These are phyloP conservation scores for Bicyclus anynana DNA, from an alignment of 1,140 invertebrate genomes.

Conservation along the genomic window DNA sequence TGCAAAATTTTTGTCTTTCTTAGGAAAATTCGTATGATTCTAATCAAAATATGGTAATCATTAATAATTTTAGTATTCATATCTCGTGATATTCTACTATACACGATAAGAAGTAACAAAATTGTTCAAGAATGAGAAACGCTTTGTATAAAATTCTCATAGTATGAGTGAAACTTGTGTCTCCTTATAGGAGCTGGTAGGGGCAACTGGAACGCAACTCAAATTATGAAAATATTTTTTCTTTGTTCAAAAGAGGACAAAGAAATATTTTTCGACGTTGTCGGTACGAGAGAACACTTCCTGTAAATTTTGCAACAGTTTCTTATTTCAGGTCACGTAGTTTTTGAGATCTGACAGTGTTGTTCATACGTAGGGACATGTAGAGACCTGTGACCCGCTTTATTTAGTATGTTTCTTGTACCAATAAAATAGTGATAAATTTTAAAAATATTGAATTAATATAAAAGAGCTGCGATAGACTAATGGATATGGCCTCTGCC, in stretches of 20 bases:
- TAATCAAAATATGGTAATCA: no score
- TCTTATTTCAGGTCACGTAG: conserved; percentile 2
- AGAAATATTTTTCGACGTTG: conserved; percentile 5
- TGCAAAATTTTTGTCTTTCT: no score
- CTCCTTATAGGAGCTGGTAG: neutral
- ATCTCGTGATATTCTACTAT: no score
- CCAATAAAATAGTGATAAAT: no score
- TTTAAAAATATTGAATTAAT: no score
- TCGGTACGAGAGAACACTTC: conserved; percentile 3
- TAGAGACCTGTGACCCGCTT: neutral
- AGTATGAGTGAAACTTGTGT: neutral
- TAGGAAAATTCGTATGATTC: no score
- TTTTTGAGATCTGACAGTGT: conserved; percentile 1
- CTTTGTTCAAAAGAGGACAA: conserved; percentile 3
- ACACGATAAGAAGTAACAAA: no score
- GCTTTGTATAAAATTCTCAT: neutral
- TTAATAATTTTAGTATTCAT: no score
- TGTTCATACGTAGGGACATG: neutral
- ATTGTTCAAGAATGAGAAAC: neutral
- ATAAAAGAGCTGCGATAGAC: no score
- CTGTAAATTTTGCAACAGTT: conserved; percentile 4
- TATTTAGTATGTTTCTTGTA: no score
- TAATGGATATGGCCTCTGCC: no score
- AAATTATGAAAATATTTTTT: conserved; percentile 3
- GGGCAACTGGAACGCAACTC: neutral